Evolutionary conservation across 2,888 invertebrate species (phyloP), one percentile per base, ranked within the genome.

Genomic region (Dasysyrphus albostriatus): DNA sequence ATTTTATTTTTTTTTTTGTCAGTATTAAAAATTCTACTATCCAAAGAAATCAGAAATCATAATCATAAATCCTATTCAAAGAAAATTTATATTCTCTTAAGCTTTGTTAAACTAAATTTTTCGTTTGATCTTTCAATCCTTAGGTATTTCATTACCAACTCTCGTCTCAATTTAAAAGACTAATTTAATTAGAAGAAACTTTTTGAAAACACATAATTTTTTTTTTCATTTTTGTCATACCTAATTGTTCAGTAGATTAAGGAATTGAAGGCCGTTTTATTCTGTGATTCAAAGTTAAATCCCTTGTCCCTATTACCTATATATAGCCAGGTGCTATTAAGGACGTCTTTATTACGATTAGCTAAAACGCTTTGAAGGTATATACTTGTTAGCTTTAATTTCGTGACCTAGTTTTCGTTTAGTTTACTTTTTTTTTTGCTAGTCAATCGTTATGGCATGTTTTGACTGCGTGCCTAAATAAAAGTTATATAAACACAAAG

Each of bases 381-480:
- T 14, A 47, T 16, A 14, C 19, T 49, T 49, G 67, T 49, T 67
- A 49, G 67, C 34, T 37, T 67, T 67, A 67, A 67, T 69, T 54
- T 69, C 61, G 77, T 78, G 77, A 70, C 77, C 77, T 51, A 78
- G 59, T 78, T 78, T 61, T 61, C 32, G 19, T 51, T 67, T 29
- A 47, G 58, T 56, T 59, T 77, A 49, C 49, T 59, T 77, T 67
- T 37, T 67, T 24, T 24, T 24, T 24, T 24, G 24, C 3, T 12
- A 67, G 49, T 59, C 39, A 34, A 59, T 24, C 49, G 37, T 59
- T 56, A 77, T 76, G 65, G 51, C 65, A 77, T 47, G 58, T 39
- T 69, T 69, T 77, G 67, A 67, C 67, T 67, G 67, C 67, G 67
- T 67, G 67, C 49, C 67, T 67, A 67, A 67, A 49, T 67, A 67